Conservation (phyloP, 2,113 vertebrate species). For the Mustela nigripes region DNA sequence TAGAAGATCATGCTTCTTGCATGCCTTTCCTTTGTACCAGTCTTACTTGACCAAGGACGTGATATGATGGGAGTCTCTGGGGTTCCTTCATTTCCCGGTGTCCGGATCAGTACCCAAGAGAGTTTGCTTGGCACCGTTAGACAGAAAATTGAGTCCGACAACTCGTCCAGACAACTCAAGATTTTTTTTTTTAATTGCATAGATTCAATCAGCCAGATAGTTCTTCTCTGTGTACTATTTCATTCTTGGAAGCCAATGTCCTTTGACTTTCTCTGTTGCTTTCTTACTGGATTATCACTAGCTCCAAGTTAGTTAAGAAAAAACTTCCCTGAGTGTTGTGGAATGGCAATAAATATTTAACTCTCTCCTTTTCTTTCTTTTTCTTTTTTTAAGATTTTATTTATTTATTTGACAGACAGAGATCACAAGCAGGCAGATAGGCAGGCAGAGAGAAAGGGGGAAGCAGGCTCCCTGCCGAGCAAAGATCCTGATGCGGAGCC, state of each 20-base stretch:
- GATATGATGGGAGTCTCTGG: neutral
- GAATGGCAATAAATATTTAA: neutral
- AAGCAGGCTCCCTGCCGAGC: too few relatives aligned
- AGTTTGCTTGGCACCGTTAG: neutral
- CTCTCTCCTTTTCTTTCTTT: neutral
- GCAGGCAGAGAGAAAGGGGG: too few relatives aligned
- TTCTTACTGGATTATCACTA: neutral
- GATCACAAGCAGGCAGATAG: too few relatives aligned
- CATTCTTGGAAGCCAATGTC: neutral
- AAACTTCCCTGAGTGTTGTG: neutral
- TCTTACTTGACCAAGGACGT: neutral
- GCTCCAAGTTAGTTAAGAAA: neutral
- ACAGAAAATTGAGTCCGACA: neutral
- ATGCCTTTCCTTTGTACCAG: neutral
- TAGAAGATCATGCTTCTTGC: neutral
- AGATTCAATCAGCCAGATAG: neutral
- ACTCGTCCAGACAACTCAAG: neutral
- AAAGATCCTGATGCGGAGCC: too few relatives aligned
- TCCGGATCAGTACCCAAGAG: neutral
- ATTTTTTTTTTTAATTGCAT: neutral
- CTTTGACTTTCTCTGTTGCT: neutral
- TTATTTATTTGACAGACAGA: too few relatives aligned
- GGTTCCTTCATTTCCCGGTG: neutral
- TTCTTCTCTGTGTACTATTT: neutral
- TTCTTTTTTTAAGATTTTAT: neutral